These are phyloP conservation scores for Caenorhabditis sinica DNA, from an alignment of 2,888 invertebrate species.

Conservation along the genomic window DNA sequence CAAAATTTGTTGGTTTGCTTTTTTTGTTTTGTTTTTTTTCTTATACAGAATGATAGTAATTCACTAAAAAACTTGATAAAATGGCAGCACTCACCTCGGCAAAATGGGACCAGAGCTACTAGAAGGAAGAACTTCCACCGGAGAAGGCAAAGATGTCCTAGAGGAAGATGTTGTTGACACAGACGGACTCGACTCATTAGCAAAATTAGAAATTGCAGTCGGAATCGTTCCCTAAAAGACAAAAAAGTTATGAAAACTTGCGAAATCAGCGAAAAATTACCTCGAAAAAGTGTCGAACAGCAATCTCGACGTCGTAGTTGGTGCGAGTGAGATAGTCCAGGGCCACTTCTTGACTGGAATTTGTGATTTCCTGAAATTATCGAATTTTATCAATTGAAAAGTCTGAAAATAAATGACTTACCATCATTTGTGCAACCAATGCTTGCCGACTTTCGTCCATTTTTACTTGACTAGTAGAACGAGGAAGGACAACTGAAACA, in stretches of 20 bases:
- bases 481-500: conserved; percentile 2
- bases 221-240: conserved; percentile 43
- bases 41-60: too few relatives aligned
- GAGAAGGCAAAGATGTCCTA: background rate
- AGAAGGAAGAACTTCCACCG: background rate
- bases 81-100: conserved; percentile 24
- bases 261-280: conserved; percentile 2
- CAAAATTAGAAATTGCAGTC: too few relatives aligned
- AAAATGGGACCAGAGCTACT: conserved; percentile 12
- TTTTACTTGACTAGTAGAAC: background rate
- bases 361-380: conserved; percentile 58
- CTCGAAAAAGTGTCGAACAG: conserved; percentile 62
- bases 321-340: conserved; percentile 32
- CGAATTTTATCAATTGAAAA: background rate
- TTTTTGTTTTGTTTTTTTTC: background rate
- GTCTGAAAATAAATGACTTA: conserved; percentile 11
- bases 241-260: background rate
- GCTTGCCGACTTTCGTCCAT: conserved; percentile 43
- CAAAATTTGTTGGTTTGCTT: background rate
- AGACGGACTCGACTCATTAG: conserved; percentile 2
- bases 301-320: conserved; percentile 55
- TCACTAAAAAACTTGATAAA: too few relatives aligned
- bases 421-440: conserved; percentile 53
- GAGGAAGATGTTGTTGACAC: conserved; percentile 18
- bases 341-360: conserved; percentile 45